These are phyloP conservation scores for Lophius piscatorius DNA, from an alignment of 2,113 vertebrate genomes.

Conservation along the genomic window DNA sequence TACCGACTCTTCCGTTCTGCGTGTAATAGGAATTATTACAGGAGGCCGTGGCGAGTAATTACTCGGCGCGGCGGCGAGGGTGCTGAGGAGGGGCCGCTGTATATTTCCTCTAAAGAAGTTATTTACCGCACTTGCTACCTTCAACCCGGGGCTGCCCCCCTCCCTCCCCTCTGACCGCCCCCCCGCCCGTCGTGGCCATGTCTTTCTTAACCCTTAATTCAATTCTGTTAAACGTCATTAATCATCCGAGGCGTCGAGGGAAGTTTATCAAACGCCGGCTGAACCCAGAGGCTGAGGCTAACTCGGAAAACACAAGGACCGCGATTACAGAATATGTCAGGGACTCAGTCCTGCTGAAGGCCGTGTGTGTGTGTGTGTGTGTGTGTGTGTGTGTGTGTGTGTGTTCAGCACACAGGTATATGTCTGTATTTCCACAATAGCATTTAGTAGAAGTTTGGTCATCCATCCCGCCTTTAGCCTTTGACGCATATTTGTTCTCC, in stretches of 20 bases:
- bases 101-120: conserved; percentile 95
- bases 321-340: conserved; percentile 28
- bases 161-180: conserved; percentile 77
- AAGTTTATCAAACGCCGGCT: conserved; percentile 93
- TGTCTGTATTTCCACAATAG: too few relatives aligned
- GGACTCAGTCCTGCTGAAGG: conserved; percentile 1
- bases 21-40: conserved; percentile 99
- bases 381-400: too few relatives aligned
- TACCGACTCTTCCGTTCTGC: conserved; percentile 99
- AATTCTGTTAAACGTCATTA: conserved; percentile 94
- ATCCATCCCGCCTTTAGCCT: too few relatives aligned
- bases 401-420: too few relatives aligned
- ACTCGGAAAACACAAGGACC: conserved; percentile 35
- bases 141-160: conserved; percentile 38
- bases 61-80: conserved; percentile 94
- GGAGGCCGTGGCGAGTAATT: conserved; percentile 97
- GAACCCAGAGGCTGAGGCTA: conserved; percentile 76
- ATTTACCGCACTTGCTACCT: conserved; percentile 86
- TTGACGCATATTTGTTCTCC: too few relatives aligned
- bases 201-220: conserved; percentile 93
- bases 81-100: conserved; percentile 81
- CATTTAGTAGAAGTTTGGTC: too few relatives aligned
- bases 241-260: conserved; percentile 89
- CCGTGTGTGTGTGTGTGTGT: too few relatives aligned
- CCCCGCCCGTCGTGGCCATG: conserved; percentile 83